phyloP scores from a whole-genome alignment of 2,888 invertebrate genomes.

The Lasius platythorax region DNA sequence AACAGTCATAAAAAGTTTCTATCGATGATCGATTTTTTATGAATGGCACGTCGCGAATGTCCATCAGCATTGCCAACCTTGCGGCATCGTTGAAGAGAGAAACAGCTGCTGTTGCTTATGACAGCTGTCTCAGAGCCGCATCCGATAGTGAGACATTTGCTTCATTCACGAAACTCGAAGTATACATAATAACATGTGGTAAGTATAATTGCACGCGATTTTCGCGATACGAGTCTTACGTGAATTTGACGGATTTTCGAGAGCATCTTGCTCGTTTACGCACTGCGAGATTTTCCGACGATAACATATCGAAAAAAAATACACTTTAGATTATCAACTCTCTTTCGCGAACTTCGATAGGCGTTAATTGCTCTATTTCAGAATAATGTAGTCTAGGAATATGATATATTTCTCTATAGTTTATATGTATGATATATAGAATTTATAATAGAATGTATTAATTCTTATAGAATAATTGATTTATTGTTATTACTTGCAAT shows the following conservation, averaged over 20 bases:
- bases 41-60: background rate
- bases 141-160: background rate
- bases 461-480: background rate
- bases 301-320: conserved; percentile 3
- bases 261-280: background rate
- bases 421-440: background rate
- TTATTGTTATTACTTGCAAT: background rate
- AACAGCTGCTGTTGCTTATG: conserved; percentile 38
- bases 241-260: background rate
- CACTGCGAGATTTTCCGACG: background rate
- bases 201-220: background rate
- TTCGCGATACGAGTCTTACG: background rate
- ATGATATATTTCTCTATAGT: background rate
- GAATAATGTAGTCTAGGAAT: background rate
- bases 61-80: conserved; percentile 28
- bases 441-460: background rate
- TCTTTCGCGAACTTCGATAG: background rate
- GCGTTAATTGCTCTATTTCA: background rate
- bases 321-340: background rate
- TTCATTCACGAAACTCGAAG: background rate
- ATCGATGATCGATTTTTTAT: conserved; percentile 12
- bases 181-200: conserved; percentile 4
- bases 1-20: background rate
- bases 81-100: background rate
- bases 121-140: conserved; percentile 32